A percentile compares a stretch with the other conserved stretches of the same genome.
These are phyloP conservation scores for Gadus chalcogrammus DNA, from an alignment of 2,113 vertebrate species.

Conservation along the genomic window DNA sequence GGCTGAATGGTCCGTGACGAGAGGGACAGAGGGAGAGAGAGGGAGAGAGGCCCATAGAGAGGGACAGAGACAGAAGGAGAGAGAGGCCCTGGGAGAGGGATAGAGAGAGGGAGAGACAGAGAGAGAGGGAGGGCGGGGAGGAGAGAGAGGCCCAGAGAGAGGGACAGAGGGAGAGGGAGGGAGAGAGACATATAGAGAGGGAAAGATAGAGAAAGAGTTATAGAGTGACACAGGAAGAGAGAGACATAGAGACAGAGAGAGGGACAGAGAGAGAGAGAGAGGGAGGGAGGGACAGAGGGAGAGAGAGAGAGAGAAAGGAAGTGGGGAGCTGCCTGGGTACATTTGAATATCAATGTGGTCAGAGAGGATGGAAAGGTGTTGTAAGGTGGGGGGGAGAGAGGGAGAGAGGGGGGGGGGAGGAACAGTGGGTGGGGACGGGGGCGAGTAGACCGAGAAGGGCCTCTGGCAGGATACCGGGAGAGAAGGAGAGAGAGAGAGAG, in stretches of 20 bases:
- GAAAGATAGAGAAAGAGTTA: not conserved
- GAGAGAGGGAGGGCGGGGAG: conserved; percentile 3
- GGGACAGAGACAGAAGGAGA: not conserved
- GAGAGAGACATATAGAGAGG: not conserved
- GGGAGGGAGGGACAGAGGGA: not conserved
- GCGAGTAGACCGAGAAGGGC: conserved; percentile 32
- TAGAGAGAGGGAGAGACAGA: not conserved
- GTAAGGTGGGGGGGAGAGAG: conserved; percentile 26
- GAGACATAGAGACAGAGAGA: too few relatives aligned
- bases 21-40: not conserved
- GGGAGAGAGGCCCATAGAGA: not conserved
- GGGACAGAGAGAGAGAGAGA: not conserved
- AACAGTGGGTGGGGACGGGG: conserved; percentile 33
- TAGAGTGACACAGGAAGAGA: not conserved
- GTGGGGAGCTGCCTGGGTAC: conserved; percentile 42
- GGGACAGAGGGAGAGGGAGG: not conserved
- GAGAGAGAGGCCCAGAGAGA: not conserved
- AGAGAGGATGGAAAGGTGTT: conserved; percentile 51
- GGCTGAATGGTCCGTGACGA: too few relatives aligned
- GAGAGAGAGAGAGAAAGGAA: conserved; percentile 7
- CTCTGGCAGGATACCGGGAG: conserved; percentile 45
- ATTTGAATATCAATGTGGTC: conserved; percentile 74
- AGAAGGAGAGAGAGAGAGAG: conserved; percentile 17
- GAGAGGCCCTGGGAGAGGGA: not conserved
- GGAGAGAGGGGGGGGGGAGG: conserved; percentile 5